Percentiles rank a stretch among this genome's conserved stretches.
These are phyloP conservation scores for Vireo altiloquus DNA, from an alignment of 2,113 vertebrate genomes.

Conservation along the genomic window DNA sequence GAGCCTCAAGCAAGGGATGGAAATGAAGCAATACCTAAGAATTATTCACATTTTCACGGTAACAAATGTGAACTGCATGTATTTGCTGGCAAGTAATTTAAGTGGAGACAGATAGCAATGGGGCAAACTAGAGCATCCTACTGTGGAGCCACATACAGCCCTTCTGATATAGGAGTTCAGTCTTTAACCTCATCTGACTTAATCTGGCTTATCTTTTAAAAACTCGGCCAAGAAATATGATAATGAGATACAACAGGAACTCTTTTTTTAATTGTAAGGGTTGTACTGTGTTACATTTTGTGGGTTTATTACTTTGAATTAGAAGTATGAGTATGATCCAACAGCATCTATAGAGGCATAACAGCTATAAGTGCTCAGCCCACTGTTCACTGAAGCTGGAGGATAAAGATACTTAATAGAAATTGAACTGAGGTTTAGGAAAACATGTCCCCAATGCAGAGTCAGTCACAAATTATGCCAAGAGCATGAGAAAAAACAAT, in stretches of 20 bases:
- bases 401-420: neutral
- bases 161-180: neutral
- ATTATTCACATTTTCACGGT: conserved; percentile 15
- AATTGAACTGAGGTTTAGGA: neutral
- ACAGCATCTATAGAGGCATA: accelerated
- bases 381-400: neutral
- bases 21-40: neutral
- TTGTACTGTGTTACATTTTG: neutral
- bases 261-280: neutral
- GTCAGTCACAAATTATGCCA: neutral
- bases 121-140: neutral
- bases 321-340: neutral
- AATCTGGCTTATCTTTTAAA: neutral
- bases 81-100: neutral
- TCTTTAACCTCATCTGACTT: neutral
- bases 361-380: neutral
- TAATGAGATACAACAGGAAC: neutral
- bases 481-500: neutral
- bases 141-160: neutral
- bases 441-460: neutral
- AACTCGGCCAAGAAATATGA: neutral
- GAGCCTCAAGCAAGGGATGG: neutral
- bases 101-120: neutral
- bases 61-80: neutral
- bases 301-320: neutral